These are phyloP conservation scores for Otocyon megalotis DNA, from an alignment of 2,113 vertebrate genomes.

Conservation along the genomic window DNA sequence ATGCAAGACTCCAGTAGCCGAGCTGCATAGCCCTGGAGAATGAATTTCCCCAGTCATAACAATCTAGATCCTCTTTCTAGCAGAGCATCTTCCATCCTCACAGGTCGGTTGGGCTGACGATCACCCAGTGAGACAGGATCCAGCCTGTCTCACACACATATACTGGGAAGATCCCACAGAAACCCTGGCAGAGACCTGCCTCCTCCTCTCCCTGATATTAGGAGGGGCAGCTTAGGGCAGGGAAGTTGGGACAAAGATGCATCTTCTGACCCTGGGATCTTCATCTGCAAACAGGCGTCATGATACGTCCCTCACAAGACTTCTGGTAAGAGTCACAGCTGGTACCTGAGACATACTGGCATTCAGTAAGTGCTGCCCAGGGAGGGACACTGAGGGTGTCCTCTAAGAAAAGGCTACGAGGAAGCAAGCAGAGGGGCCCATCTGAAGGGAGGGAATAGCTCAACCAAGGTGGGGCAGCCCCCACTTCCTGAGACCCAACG, in stretches of 20 bases:
- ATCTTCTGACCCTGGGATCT: background rate
- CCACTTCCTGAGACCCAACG: background rate
- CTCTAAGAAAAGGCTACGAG: background rate
- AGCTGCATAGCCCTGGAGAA: background rate
- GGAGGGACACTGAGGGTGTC: background rate
- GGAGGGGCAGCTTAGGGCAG: background rate
- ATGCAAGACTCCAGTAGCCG: background rate
- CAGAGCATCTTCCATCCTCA: background rate
- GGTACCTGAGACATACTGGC: background rate
- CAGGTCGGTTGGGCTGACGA: rapidly evolving
- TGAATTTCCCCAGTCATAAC: background rate
- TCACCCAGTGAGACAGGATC: background rate
- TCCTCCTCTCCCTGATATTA: rapidly evolving
- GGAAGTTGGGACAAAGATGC: background rate
- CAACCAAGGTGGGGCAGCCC: background rate
- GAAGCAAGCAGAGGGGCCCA: background rate
- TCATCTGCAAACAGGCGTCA: background rate
- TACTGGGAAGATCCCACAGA: background rate
- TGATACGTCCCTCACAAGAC: rapidly evolving
- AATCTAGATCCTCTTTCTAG: background rate
- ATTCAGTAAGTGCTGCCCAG: background rate
- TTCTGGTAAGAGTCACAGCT: background rate
- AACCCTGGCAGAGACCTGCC: no score
- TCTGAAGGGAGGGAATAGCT: background rate
- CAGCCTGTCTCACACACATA: background rate